These are phyloP conservation scores for Asteroscopus sphinx DNA, from an alignment of 2,888 invertebrate genomes.

Conservation along the genomic window DNA sequence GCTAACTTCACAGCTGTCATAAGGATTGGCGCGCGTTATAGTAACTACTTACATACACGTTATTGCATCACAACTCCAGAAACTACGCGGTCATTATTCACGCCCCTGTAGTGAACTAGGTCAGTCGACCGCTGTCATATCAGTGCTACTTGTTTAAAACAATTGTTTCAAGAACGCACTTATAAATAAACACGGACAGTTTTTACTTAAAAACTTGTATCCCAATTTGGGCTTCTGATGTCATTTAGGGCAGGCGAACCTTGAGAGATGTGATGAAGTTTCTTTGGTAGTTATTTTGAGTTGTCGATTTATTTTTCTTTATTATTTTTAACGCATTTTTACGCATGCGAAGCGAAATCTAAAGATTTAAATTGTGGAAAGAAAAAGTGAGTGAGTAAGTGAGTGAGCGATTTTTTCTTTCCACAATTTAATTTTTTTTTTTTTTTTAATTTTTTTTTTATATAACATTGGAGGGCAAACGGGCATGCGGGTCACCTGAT, in stretches of 20 bases:
- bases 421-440: too few species aligned
- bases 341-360: too few species aligned
- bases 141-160: conserved; percentile 17
- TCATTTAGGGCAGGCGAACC: conserved; percentile 1
- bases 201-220: conserved; percentile 28
- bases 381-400: too few species aligned
- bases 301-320: not conserved
- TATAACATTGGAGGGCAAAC: too few species aligned
- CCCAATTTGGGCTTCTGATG: not conserved
- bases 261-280: not conserved
- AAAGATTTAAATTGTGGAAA: too few species aligned
- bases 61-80: not conserved
- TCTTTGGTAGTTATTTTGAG: too few species aligned
- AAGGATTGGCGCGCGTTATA: not conserved
- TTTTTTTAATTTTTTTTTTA: too few species aligned
- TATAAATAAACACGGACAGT: not conserved
- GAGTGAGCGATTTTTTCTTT: too few species aligned
- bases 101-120: conserved; percentile 42
- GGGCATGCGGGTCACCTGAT: too few species aligned
- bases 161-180: conserved; percentile 25
- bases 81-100: conserved; percentile 4
- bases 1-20: too few species aligned
- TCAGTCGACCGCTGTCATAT: conserved; percentile 27
- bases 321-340: not conserved
- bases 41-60: not conserved